phyloP scores from a whole-genome alignment of 2,888 invertebrate species.

The Eupithecia subumbrata region DNA sequence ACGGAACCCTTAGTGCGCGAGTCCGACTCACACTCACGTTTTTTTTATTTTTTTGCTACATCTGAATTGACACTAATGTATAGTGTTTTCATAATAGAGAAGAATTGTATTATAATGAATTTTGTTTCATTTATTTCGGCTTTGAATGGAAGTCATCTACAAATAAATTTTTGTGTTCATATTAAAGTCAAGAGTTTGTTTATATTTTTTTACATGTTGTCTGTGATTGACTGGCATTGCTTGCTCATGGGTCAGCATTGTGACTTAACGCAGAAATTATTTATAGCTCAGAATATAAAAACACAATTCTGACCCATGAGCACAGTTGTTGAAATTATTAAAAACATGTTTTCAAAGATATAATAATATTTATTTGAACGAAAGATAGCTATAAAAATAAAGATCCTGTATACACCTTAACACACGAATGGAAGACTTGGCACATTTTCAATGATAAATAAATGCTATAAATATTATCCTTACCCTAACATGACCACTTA shows the following conservation, averaged over 20 bases:
- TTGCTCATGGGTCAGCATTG: neutral
- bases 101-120: neutral
- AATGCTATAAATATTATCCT: constrained; percentile 32
- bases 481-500: constrained; percentile 32
- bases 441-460: constrained; percentile 41
- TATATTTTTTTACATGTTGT: neutral
- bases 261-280: too few relatives aligned
- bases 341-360: constrained; percentile 17
- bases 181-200: too few relatives aligned
- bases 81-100: neutral
- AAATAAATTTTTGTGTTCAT: neutral
- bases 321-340: neutral
- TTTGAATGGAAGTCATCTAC: neutral
- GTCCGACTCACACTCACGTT: too few relatives aligned
- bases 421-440: constrained; percentile 41
- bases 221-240: neutral
- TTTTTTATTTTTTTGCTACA: too few relatives aligned
- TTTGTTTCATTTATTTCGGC: neutral
- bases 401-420: constrained; percentile 38
- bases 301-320: too few relatives aligned
- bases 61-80: too few relatives aligned
- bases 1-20: too few relatives aligned
- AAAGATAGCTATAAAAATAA: constrained; percentile 37
- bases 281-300: too few relatives aligned
- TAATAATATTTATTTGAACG: constrained; percentile 29